Base-by-base conservation (phyloP, 1,140 invertebrate species). In the Luehdorfia chinensis region DNA sequence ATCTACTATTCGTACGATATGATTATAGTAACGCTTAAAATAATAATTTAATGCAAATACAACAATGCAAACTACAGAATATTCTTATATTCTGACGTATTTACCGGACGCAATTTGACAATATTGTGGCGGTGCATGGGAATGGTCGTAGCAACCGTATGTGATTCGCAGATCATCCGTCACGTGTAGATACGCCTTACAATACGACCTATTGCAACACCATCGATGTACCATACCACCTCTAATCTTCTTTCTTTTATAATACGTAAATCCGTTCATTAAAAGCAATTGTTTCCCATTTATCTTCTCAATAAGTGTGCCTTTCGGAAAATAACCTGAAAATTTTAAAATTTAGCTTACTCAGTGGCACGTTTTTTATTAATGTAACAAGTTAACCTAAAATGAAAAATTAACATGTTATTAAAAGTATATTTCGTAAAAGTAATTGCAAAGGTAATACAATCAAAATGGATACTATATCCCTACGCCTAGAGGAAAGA, bases 171-270 rank as follows among this genome's bases (percentile, higher is more conserved):
- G 23, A 11, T 64, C 45, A 13, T 58, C 12, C 1, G 16, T 31
- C 5, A 66, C 52, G 9, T 55, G 57, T 0, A 70, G 25, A 27
- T 61, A 75, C 0, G 57, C 51, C 7, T 59, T 72, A 25, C 66
- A 75, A 3, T 45, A 28, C 0, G 33, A 15, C 11, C 45, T 69
- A 7, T 37, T 71, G 34, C 71, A 70, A 47, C 55, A 64, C 53
- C 59, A 75, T 1, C 63, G 59, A 11, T 32, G 11, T 5, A 48
- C 7, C 0, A 14, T 9, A 1, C 47, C 51, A 2, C 33, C 41
- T 11, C 43, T 59, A 8, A 49, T 15, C 4, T 1, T 13, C 4
- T 47, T 25, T 15, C 59, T 66, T 4, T 46, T 51, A 39, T 72
- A 72, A 49, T 45, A 66, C 16, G 66, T 50, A 12, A 61, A 75